Conservation (phyloP, 2,797 vertebrate genomes). For the Calcarius lapponicus region DNA sequence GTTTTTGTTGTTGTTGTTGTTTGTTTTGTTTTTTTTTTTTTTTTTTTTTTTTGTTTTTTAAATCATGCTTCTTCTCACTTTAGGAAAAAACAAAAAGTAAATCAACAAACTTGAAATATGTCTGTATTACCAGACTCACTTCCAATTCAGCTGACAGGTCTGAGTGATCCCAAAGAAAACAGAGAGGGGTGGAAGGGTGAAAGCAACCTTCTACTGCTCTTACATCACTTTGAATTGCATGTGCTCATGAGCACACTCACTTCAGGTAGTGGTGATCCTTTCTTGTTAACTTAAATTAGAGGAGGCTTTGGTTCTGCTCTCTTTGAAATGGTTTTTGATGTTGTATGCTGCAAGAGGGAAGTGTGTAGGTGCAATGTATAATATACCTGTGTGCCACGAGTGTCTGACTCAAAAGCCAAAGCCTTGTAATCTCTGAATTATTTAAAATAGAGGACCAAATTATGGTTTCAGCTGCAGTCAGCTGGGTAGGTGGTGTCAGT, state of each 20-base stretch:
- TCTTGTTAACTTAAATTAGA: slow-evolving; percentile 10
- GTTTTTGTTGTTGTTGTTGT: background rate
- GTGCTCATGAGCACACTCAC: background rate
- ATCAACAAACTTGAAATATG: background rate
- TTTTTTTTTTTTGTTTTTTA: background rate
- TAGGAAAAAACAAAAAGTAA: background rate
- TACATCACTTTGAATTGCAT: slow-evolving; percentile 15
- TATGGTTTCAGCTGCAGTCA: background rate
- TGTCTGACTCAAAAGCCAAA: background rate
- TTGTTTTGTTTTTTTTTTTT: background rate
- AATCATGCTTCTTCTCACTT: background rate
- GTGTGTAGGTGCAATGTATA: background rate
- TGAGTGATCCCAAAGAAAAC: background rate
- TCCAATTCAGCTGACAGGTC: background rate
- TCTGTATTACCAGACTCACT: background rate
- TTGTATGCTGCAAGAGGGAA: background rate
- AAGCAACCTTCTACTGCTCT: slow-evolving; percentile 5
- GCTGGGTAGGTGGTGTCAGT: background rate
- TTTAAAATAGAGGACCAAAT: background rate
- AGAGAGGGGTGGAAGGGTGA: background rate
- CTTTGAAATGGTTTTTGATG: background rate
- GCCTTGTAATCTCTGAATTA: background rate
- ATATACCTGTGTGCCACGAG: background rate
- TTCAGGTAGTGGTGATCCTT: background rate
- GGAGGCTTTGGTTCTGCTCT: background rate